A percentile compares a stretch with the other conserved stretches of the same genome.
Conservation (phyloP, 1,140 invertebrate genomes). For the Tetragnatha versicolor region DNA sequence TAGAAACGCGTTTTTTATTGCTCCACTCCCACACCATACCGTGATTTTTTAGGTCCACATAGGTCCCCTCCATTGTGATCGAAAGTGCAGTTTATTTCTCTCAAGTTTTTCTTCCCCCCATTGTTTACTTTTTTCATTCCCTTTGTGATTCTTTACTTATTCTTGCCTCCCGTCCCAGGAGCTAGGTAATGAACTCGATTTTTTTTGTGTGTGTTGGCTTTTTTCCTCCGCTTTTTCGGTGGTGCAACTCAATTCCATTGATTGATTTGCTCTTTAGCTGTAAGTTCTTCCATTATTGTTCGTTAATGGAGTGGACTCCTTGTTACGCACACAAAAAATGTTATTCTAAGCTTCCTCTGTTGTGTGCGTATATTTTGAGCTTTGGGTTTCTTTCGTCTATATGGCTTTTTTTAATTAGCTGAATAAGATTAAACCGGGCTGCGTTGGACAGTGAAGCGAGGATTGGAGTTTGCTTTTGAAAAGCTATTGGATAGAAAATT, state of each 20-base stretch:
- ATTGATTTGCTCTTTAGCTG: constrained; percentile 17
- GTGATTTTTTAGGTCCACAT: not conserved
- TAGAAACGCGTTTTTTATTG: constrained; percentile 5
- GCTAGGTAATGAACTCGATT: constrained; percentile 24
- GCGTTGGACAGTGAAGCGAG: too few relatives aligned
- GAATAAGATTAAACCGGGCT: too few relatives aligned
- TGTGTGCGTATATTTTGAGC: constrained; percentile 1
- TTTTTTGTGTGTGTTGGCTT: not conserved
- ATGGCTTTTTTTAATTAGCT: too few relatives aligned
- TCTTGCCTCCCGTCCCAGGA: not conserved
- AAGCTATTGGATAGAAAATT: too few relatives aligned
- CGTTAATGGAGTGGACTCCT: constrained; percentile 16
- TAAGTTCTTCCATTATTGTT: constrained; percentile 10
- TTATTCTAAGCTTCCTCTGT: constrained; percentile 1
- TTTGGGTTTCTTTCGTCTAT: too few relatives aligned
- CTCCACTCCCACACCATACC: not conserved
- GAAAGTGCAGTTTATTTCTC: constrained; percentile 29
- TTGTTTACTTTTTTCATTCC: not conserved
- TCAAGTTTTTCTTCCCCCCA: not conserved
- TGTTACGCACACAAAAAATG: not conserved
- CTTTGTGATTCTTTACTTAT: not conserved
- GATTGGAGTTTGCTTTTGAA: too few relatives aligned
- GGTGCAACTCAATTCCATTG: constrained; percentile 14
- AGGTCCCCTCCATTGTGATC: constrained; percentile 9
- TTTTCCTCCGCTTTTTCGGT: not conserved